Base-by-base conservation (phyloP, 2,797 vertebrate genomes). In the Falco novaeseelandiae region DNA sequence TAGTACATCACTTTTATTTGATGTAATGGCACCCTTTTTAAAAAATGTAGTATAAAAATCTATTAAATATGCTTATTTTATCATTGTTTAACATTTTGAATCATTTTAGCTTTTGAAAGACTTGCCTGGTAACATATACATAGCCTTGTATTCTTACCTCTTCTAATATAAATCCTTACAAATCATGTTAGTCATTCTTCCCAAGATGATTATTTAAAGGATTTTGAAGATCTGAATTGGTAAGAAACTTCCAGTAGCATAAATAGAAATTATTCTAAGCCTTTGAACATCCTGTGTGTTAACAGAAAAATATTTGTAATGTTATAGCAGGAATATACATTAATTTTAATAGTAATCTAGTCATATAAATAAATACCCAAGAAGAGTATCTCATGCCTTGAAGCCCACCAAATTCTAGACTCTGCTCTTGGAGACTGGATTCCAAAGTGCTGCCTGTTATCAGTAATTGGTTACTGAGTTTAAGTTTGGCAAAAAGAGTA, bases 161-260 rank as follows among this genome's bases (percentile, higher is more conserved):
- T 87, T 77, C 77, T 87, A 98, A 97, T 85, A 96, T 97, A 93
- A 98, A 98, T 69, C 97, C 97, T 49, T 97, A 97, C 32, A 98
- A 98, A 72, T 70, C 98, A 73, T 98, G 98, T 61, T 98, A 97
- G 95, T 34, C 98, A 98, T 94, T 96, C 98, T 34, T 80, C 83
- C 79, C 97, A 97, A 73, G 98, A 98, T 22, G 97, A 97, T 69
- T 98, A 91, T 93, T 96, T 95, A 81, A 87, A 94, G 85, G 94
- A 96, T 51, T 69, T 94, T 83, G 96, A 97, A 93, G 94, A 96
- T 70, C 73, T 61, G 48, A 96, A 81, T 92, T 97, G 97, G 97
- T 97, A 91, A 97, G 95, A 76, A 79, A n/a, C 6, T 91, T 83
- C 93, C 87, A 89, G 86, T 90, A 92, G 77, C 58, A 73, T 83